Conservation (phyloP, 2,113 vertebrate genomes). For the Arothron firmamentum region DNA sequence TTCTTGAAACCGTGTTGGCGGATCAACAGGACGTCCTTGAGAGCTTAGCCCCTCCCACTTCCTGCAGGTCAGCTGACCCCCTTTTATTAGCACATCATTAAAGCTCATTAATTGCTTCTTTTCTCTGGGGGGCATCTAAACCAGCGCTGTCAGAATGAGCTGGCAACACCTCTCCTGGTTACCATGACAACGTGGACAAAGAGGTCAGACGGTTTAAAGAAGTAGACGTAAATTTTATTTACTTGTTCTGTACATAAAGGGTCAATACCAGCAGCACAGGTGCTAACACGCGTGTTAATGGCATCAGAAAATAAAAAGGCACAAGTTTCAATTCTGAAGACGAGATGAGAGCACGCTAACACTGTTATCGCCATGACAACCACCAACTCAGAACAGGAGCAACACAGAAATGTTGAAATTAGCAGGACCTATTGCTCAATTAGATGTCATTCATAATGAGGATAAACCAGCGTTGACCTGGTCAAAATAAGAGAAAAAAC, state of each 20-base stretch:
- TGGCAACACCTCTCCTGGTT: constrained; percentile 6
- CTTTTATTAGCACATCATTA: constrained; percentile 81
- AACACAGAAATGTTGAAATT: constrained; percentile 14
- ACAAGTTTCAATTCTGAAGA: constrained; percentile 78
- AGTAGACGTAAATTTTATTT: constrained; percentile 91
- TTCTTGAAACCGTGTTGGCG: too few species aligned
- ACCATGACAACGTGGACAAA: constrained; percentile 12
- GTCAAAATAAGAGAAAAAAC: constrained; percentile 23
- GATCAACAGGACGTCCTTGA: not conserved
- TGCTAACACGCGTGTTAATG: constrained; percentile 81
- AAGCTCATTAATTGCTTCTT: constrained; percentile 76
- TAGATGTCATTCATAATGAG: constrained; percentile 51
- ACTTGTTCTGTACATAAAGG: constrained; percentile 80
- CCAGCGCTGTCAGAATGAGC: constrained; percentile 58
- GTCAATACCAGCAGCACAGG: constrained; percentile 78
- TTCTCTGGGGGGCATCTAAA: constrained; percentile 69
- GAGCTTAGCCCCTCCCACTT: constrained; percentile 19
- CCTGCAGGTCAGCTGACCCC: constrained; percentile 59
- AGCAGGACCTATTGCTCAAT: constrained; percentile 70
- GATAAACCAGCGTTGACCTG: constrained; percentile 3
- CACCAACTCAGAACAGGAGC: constrained; percentile 11
- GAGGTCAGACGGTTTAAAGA: constrained; percentile 58
- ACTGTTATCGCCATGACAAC: constrained; percentile 90
- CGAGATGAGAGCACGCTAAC: constrained; percentile 87
- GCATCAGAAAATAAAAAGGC: constrained; percentile 91